These are phyloP conservation scores for Cheilosia vulpina DNA, from an alignment of 2,888 invertebrate genomes.

Conservation along the genomic window DNA sequence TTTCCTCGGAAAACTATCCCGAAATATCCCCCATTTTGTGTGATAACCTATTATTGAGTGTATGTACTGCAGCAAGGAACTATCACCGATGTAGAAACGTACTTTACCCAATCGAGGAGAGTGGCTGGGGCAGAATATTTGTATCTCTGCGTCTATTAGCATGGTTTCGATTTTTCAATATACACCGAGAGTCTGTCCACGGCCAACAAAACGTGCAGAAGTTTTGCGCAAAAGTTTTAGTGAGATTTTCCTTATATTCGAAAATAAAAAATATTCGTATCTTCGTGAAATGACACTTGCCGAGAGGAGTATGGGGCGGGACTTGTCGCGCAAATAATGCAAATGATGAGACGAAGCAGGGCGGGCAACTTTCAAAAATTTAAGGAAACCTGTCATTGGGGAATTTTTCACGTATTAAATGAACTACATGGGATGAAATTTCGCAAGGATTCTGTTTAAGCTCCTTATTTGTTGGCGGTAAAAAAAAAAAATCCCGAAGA, in stretches of 20 bases:
- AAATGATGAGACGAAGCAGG: constrained; percentile 42
- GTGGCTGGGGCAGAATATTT: not conserved
- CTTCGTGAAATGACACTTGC: not conserved
- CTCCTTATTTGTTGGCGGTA: constrained; percentile 19
- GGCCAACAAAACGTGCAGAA: constrained; percentile 21
- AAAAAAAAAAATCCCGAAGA: not conserved
- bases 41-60: constrained; percentile 25
- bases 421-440: constrained; percentile 33
- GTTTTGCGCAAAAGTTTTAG: constrained; percentile 38
- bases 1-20: constrained; percentile 25
- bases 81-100: not conserved
- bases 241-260: constrained; percentile 8
- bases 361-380: constrained; percentile 23
- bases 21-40: constrained; percentile 15
- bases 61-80: not conserved
- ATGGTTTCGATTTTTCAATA: constrained; percentile 44
- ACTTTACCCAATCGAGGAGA: not conserved
- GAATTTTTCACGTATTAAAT: constrained; percentile 42
- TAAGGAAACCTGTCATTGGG: constrained; percentile 49
- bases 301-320: not conserved
- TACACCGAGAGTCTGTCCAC: not conserved
- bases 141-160: constrained; percentile 45
- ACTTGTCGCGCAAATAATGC: constrained; percentile 36
- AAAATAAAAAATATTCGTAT: not conserved
- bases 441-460: constrained; percentile 6